A percentile compares a stretch with the other conserved stretches of the same genome.
phyloP scores from a whole-genome alignment of 2,888 invertebrate genomes.

The Chaetoderma sp. region DNA sequence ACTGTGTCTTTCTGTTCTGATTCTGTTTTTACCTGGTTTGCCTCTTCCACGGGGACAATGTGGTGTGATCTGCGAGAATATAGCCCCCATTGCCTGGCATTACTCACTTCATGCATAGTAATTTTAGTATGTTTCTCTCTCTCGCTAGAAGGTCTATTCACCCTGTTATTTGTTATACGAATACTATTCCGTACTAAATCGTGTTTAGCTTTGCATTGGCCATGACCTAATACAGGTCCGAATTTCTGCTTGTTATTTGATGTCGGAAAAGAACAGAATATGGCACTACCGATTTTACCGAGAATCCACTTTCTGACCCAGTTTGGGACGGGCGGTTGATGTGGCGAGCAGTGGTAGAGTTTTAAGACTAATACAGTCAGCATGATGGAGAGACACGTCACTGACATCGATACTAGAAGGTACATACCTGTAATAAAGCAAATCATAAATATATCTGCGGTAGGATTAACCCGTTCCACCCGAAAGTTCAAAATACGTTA shows the following conservation, averaged over 20 bases:
- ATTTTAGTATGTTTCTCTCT: too few species aligned
- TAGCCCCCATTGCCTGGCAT: background rate
- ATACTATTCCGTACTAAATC: background rate
- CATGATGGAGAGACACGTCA: conserved; percentile 50
- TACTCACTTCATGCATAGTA: conserved; percentile 27
- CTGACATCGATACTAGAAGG: conserved; percentile 51
- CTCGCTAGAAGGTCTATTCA: too few species aligned
- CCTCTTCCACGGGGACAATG: background rate
- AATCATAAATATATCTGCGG: too few species aligned
- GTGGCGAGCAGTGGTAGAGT: conserved; percentile 46
- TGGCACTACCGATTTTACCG: conserved; percentile 24
- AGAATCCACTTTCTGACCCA: conserved; percentile 41
- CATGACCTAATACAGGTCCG: too few species aligned
- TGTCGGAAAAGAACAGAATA: conserved; percentile 27
- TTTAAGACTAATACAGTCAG: conserved; percentile 50
- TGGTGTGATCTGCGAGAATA: background rate
- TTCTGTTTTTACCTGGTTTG: background rate
- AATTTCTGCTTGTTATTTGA: background rate
- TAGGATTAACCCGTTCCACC: too few species aligned
- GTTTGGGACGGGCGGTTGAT: conserved; percentile 40
- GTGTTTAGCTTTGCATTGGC: too few species aligned
- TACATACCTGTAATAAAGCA: conserved; percentile 49
- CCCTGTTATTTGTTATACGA: background rate
- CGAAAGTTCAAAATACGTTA: too few species aligned
- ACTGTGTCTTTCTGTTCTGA: too few species aligned